These are phyloP conservation scores for Pharmacophagus antenor DNA, from an alignment of 2,888 invertebrate species.

Conservation along the genomic window DNA sequence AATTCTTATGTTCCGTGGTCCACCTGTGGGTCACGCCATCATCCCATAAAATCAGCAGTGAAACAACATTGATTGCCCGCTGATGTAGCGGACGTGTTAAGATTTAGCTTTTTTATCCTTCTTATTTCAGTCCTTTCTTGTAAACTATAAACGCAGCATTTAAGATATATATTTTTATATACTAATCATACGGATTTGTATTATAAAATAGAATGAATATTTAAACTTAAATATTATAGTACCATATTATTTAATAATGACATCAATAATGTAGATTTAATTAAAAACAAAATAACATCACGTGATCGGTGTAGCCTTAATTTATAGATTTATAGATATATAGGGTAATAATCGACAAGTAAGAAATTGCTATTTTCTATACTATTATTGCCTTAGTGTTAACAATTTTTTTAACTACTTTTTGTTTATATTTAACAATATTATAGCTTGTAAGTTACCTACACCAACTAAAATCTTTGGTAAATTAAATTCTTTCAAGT, in stretches of 20 bases:
- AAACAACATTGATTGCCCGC: too few species aligned
- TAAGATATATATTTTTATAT: not conserved
- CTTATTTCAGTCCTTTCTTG: not conserved
- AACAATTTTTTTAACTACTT: constrained; percentile 6
- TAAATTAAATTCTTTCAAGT: constrained; percentile 11
- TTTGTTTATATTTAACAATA: constrained; percentile 5
- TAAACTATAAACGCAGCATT: not conserved
- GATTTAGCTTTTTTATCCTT: too few species aligned
- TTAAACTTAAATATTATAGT: too few species aligned
- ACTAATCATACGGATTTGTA: too few species aligned
- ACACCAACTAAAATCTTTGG: constrained; percentile 17
- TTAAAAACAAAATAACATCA: not conserved
- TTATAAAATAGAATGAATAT: too few species aligned
- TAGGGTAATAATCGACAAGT: constrained; percentile 13
- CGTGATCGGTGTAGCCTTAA: not conserved
- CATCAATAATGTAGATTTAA: not conserved
- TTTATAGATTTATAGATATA: constrained; percentile 1
- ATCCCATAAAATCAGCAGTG: too few species aligned
- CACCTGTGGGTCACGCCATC: too few species aligned
- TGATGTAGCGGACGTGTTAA: too few species aligned
- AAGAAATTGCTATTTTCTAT: constrained; percentile 21
- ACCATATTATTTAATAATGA: not conserved
- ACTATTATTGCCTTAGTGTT: constrained; percentile 23
- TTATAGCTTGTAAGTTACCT: constrained; percentile 13
- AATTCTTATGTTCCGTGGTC: too few species aligned